phyloP scores from a whole-genome alignment of 2,113 vertebrate species.

The Albula goreensis region DNA sequence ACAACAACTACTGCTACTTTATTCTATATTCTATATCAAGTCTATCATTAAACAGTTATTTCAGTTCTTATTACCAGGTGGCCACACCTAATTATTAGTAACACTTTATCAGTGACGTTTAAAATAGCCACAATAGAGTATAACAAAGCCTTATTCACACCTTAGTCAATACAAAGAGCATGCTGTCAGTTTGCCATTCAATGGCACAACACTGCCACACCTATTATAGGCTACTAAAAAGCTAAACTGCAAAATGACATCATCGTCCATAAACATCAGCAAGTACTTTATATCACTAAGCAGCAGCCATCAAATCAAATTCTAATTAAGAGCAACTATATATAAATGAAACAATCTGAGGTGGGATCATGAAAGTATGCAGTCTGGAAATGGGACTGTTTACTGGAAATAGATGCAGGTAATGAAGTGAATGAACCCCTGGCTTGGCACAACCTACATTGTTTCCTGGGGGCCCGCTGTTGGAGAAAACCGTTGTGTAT shows the following conservation, averaged over 20 bases:
- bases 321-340: background rate
- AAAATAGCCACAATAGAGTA: background rate
- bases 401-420: background rate
- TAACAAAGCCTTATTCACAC: background rate
- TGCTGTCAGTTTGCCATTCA: background rate
- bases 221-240: background rate
- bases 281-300: background rate
- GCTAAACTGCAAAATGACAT: background rate
- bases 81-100: background rate
- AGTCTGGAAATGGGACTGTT: background rate
- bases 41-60: background rate
- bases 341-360: background rate
- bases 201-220: background rate
- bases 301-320: too few species aligned
- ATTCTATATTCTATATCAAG: too few species aligned
- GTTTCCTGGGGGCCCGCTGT: slow-evolving; percentile 72
- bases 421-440: background rate
- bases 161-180: background rate
- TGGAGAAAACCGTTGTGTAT: slow-evolving; percentile 88
- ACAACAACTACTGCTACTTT: too few species aligned
- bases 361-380: background rate
- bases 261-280: background rate
- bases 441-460: slow-evolving; percentile 67
- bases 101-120: background rate
- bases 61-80: background rate